Evolutionary conservation across 2,888 invertebrate genomes (phyloP).

Genomic region (Oligia fasciuncula): DNA sequence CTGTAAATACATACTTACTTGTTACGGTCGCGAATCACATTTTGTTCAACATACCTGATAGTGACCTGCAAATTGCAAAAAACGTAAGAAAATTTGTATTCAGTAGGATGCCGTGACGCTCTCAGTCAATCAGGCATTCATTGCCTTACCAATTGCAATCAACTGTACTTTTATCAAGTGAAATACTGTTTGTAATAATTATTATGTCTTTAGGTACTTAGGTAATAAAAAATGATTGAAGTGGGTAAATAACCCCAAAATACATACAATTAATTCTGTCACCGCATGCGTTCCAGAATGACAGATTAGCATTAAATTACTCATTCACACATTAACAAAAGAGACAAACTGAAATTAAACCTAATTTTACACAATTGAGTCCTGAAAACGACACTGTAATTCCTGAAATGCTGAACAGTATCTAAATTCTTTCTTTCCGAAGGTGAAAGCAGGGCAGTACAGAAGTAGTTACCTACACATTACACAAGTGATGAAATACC

Average conservation of each 20-base stretch:
- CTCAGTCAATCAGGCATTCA: not conserved
- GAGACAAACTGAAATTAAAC: slow-evolving; percentile 37
- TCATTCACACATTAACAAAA: slow-evolving; percentile 34
- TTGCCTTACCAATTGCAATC: not conserved
- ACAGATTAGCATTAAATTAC: slow-evolving; percentile 34
- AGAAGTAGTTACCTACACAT: too few species aligned
- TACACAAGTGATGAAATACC: too few species aligned
- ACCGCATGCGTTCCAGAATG: not conserved
- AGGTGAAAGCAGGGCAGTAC: too few species aligned
- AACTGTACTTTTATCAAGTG: not conserved
- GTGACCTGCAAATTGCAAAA: too few species aligned
- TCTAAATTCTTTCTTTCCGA: too few species aligned
- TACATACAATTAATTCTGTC: slow-evolving; percentile 1
- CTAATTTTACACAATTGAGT: slow-evolving; percentile 48
- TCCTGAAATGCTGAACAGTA: slow-evolving; percentile 5
- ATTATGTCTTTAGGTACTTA: not conserved
- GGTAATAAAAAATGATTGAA: not conserved
- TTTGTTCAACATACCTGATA: too few species aligned
- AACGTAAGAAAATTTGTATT: too few species aligned
- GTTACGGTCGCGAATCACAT: too few species aligned
- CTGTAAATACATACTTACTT: too few species aligned
- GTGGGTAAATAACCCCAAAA: not conserved
- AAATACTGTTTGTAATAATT: not conserved
- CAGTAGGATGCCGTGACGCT: too few species aligned
- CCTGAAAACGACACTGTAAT: slow-evolving; percentile 10